Percentiles rank a stretch among this genome's conserved stretches.
phyloP scores from a whole-genome alignment of 2,888 invertebrate genomes.

The Drosophila ustulata region DNA sequence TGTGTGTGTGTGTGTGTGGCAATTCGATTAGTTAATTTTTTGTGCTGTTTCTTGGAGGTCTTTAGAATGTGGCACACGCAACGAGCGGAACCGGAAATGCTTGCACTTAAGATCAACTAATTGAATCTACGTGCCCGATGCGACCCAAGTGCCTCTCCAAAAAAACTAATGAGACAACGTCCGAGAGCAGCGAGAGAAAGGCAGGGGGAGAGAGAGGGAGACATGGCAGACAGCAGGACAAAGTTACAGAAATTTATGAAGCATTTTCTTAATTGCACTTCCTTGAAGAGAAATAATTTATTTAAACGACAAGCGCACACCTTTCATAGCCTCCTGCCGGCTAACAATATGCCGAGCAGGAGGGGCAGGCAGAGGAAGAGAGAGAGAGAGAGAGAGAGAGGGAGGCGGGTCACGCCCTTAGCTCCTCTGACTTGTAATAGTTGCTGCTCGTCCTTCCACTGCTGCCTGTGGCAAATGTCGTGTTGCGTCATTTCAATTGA shows the following conservation, averaged over 20 bases:
- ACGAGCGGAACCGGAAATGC: constrained; percentile 53
- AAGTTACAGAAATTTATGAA: constrained; percentile 83
- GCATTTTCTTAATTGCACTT: constrained; percentile 85
- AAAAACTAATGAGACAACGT: constrained; percentile 31
- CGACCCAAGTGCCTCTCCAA: constrained; percentile 44
- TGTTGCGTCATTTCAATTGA: constrained; percentile 74
- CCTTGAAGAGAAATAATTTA: constrained; percentile 84
- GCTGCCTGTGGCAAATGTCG: constrained; percentile 53
- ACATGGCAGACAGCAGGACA: constrained; percentile 43
- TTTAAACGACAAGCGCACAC: constrained; percentile 84
- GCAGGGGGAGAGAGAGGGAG: neutral
- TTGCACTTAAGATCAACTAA: constrained; percentile 58
- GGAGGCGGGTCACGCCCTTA: constrained; percentile 39
- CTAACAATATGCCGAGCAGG: neutral
- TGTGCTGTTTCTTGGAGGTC: neutral
- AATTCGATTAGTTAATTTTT: constrained; percentile 60
- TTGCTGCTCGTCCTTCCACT: constrained; percentile 36
- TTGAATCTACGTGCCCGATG: constrained; percentile 58
- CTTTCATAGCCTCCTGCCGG: constrained; percentile 32
- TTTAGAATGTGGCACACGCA: constrained; percentile 37
- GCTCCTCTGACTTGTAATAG: constrained; percentile 18
- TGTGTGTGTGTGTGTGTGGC: constrained; percentile 44
- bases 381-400: too few relatives aligned
- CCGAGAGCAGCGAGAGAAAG: neutral
- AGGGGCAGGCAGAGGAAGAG: too few relatives aligned